Base-by-base conservation (phyloP, 2,888 invertebrate species). In the Fragum whitleyi region DNA sequence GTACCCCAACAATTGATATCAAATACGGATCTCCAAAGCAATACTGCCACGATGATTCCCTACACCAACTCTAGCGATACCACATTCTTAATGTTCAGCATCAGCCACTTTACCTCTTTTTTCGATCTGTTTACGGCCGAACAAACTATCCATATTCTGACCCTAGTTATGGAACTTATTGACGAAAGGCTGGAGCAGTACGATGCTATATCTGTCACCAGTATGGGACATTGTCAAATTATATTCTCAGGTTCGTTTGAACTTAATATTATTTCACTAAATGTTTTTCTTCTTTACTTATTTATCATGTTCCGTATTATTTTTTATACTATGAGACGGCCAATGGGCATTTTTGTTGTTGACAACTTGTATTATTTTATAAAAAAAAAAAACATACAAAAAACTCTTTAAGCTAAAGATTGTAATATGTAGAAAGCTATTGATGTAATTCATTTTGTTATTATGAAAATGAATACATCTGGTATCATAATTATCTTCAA, bases 151-250 rank as follows among this genome's bases (percentile, higher is more conserved):
- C 81, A 88, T 32, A 77, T 86, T 9, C 76, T 86, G 9, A 85
- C 85, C 0, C 80, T 85, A 11, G 81, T 88, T 0, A 82, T 86
- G 74, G 77, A 85, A 55, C 71, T 88, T 19, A 57, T 88, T 21
- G 86, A 88, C 62, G 88, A 86, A 26, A 57, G 88, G 11, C 83
- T 83, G 32, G 74, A 79, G 32, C 82, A 83, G 47, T 88, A 88
- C 70, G 78, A 85, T 21, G 88, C 86, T 32, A 81, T 83, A 51
- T 78, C 86, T 5, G 79, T 86, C 11, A 39, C 82, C 0, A 72
- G 75, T 39, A 77, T 80, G 42, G 81, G 79, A 7, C 47, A 81
- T 21, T 36, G 71, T 23, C 82, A 79, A 23, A 79, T 86, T 0
- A 77, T 88, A 6, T 74, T 88, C 11, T 86, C 88, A 59, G 86